A percentile compares a stretch with the other conserved stretches of the same genome.
phyloP scores from a whole-genome alignment of 30 jellyfish, hydroid and myxozoan genomes.

The Pelagia noctiluca region DNA sequence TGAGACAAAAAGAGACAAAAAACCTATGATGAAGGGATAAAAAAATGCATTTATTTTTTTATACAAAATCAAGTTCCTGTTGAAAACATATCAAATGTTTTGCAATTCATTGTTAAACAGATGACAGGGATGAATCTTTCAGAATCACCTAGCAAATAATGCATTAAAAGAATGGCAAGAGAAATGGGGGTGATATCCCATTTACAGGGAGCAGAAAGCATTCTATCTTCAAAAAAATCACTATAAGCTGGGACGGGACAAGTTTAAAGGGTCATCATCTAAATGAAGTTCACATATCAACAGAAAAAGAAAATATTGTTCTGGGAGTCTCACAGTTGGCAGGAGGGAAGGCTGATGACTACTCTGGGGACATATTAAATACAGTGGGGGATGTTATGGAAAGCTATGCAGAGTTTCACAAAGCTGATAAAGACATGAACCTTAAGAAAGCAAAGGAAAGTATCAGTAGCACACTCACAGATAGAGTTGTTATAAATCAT shows the following conservation, averaged over 20 bases:
- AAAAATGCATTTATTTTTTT: slow-evolving; percentile 25
- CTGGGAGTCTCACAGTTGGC: neutral
- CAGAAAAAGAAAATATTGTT: neutral
- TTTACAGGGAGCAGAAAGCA: slow-evolving; percentile 10
- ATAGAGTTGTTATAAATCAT: no score
- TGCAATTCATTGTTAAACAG: neutral
- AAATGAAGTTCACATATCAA: slow-evolving; percentile 12
- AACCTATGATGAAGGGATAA: slow-evolving; percentile 1
- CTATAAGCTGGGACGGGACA: slow-evolving; percentile 13
- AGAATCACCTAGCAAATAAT: neutral
- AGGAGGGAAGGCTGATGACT: slow-evolving; percentile 17
- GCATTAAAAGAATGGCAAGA: no score
- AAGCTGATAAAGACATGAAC: neutral
- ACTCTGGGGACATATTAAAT: neutral
- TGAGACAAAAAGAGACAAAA: neutral
- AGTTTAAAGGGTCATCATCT: slow-evolving; percentile 1
- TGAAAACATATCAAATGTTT: neutral
- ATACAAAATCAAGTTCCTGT: slow-evolving; percentile 5
- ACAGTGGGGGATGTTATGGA: neutral
- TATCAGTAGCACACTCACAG: neutral
- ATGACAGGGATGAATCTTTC: slow-evolving; percentile 1
- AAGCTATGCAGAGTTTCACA: neutral
- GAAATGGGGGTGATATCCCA: slow-evolving; percentile 8
- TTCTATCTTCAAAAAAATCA: neutral
- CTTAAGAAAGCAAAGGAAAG: neutral